Conservation (phyloP, 1,140 invertebrate genomes). For the Bombus confusus region DNA sequence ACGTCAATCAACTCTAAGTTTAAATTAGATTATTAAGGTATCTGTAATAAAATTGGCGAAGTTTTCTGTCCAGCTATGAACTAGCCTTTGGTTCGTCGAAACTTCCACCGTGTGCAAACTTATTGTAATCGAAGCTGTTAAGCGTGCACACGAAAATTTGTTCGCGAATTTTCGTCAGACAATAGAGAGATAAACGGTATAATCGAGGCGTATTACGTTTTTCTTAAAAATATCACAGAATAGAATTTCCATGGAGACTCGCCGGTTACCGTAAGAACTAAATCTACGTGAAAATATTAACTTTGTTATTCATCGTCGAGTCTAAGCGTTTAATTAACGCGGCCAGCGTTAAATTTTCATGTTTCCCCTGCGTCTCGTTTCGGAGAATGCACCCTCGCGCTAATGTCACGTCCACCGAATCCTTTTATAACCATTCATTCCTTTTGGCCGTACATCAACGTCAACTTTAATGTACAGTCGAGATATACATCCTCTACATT, state of each 20-base stretch:
- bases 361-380: too few relatives aligned
- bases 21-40: constrained; percentile 46
- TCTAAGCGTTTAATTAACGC: constrained; percentile 23
- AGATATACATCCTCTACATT: constrained; percentile 4
- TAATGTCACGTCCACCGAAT: constrained; percentile 4
- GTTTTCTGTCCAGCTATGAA: not conserved
- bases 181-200: not conserved
- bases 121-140: not conserved
- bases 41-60: constrained; percentile 26
- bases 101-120: not conserved
- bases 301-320: not conserved
- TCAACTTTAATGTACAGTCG: constrained; percentile 15
- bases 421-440: constrained; percentile 19
- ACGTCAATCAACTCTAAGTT: constrained; percentile 25
- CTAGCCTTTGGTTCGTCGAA: not conserved
- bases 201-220: too few relatives aligned
- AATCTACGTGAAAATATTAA: not conserved
- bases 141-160: not conserved
- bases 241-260: not conserved
- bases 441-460: constrained; percentile 13
- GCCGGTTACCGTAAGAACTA: not conserved
- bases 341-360: not conserved
- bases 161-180: not conserved
- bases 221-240: not conserved
- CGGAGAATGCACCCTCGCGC: not conserved